Evolutionary conservation across 2,888 invertebrate genomes (phyloP), one percentile per base, ranked within the genome.

Genomic region (Herminia tarsipennalis): DNA sequence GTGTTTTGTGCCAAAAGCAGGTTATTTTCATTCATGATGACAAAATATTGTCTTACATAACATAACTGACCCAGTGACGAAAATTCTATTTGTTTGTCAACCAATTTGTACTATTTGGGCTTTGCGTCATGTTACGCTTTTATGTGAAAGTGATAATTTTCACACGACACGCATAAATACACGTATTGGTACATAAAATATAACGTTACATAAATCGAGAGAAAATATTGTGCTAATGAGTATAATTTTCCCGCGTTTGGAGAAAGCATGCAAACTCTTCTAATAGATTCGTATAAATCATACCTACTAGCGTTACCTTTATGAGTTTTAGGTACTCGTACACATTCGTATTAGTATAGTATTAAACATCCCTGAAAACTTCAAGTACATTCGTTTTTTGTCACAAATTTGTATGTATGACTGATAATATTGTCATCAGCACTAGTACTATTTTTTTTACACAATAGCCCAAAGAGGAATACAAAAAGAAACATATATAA

Each of bases 141-240:
- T 30, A 38, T 51, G 57, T 51, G 55, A 55, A 60, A 62, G 60
- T 63, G 61, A 43, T 55, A 55, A 62, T 55, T 55, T 65, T 62
- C 40, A 61, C 61, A 40, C 41, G 46, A 38, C 42, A 27, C 38
- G 12, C 17, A 18, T 13, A 29, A 16, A 6, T 24, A 46, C 38
- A 37, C 14, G 30, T 30, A 30, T 24, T 30, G 34, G 10, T 33
- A 9, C 28, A 34, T 22, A 45, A 16, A 45, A 8, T 13, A 30
- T 36, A 18, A 27, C 17, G n/a, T 21, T 27, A 13, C n/a, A 24
- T 28, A 45, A 35, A 12, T 28, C 25, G 5, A 8, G 18, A 22
- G 40, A 32, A 41, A 24, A 41, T n/a, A n/a, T 40, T 16, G 12
- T 41, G 36, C 27, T 36, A 32, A 36, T 32, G 27, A 21, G n/a